Evolutionary conservation across 2,797 vertebrate species (phyloP).

Genomic region (Micrastur ruficollis): DNA sequence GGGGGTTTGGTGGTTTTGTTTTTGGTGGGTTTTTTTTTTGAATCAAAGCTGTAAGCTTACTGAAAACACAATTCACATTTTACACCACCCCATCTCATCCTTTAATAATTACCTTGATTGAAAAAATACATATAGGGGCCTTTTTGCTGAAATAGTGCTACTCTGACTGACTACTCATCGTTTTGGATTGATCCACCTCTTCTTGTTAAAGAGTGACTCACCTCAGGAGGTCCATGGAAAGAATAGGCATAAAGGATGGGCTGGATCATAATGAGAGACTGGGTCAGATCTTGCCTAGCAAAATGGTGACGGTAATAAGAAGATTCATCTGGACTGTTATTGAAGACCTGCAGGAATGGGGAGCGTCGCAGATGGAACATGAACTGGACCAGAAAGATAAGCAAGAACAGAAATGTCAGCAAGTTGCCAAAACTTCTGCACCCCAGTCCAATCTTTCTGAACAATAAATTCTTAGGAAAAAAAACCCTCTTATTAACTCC

Average conservation of each 20-base stretch:
- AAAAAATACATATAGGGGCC: rapidly evolving
- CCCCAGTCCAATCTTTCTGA: not conserved
- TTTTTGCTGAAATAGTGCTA: not conserved
- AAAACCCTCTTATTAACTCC: not conserved
- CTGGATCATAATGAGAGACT: slow-evolving; percentile 98
- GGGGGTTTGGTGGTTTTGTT: rapidly evolving
- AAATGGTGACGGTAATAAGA: slow-evolving; percentile 97
- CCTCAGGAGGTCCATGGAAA: slow-evolving; percentile 96
- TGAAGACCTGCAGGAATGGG: slow-evolving; percentile 96
- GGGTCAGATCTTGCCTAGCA: slow-evolving; percentile 92
- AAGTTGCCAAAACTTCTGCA: not conserved
- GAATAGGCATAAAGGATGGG: slow-evolving; percentile 98
- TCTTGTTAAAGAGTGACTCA: slow-evolving; percentile 64
- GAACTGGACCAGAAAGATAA: slow-evolving; percentile 79
- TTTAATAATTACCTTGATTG: not conserved
- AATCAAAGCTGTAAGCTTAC: not conserved
- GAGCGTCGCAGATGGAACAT: slow-evolving; percentile 97
- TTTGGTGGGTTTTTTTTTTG: not conserved
- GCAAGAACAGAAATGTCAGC: not conserved
- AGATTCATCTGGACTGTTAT: slow-evolving; percentile 96
- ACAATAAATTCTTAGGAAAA: not conserved
- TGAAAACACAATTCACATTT: not conserved
- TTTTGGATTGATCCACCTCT: not conserved
- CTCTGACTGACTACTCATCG: not conserved
- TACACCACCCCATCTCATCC: not conserved